Conservation (phyloP, 1,140 invertebrate species). For the Dermatophagoides farinae region DNA sequence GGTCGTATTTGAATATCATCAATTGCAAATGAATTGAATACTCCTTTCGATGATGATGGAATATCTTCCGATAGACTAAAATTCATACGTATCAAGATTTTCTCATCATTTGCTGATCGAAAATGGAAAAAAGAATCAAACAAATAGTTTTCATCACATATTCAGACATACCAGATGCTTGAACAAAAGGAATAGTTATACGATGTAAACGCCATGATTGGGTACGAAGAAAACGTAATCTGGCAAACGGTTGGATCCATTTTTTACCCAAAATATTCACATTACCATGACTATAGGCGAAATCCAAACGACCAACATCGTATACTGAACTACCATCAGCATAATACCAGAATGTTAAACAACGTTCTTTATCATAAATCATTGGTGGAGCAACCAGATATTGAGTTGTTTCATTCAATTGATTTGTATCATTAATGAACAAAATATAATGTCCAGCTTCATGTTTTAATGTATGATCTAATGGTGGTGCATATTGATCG, state of each 20-base stretch:
- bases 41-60: neutral
- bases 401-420: neutral
- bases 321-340: neutral
- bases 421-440: neutral
- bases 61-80: no score
- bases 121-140: neutral
- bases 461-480: neutral
- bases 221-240: no score
- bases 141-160: neutral
- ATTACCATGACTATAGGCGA: no score
- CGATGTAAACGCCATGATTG: no score
- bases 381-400: neutral
- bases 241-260: no score
- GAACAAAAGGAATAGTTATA: no score
- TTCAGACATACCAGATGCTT: no score
- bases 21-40: constrained; percentile 1
- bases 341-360: constrained; percentile 3
- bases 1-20: constrained; percentile 10
- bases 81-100: no score
- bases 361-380: neutral
- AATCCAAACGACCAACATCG: no score
- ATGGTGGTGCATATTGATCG: neutral
- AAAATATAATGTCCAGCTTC: neutral
- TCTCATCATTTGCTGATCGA: neutral
- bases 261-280: no score